These are phyloP conservation scores for Notodonta ziczac DNA, from an alignment of 2,888 invertebrate genomes.

Conservation along the genomic window DNA sequence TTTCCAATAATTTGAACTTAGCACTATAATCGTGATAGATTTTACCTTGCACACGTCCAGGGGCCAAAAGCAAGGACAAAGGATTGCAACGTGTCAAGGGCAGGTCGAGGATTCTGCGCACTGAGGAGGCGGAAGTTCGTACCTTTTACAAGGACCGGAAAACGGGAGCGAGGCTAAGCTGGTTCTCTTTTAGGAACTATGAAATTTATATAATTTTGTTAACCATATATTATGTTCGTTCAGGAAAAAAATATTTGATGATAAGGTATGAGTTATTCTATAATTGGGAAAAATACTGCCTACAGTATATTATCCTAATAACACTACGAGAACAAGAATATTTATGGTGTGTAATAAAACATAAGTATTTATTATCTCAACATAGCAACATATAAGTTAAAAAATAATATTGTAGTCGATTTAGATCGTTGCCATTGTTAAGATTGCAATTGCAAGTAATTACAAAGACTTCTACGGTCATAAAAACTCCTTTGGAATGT, in stretches of 20 bases:
- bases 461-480: too few relatives aligned
- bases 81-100: conserved; percentile 75
- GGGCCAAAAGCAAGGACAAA: conserved; percentile 63
- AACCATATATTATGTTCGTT: too few relatives aligned
- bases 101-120: conserved; percentile 82
- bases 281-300: too few relatives aligned
- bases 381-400: too few relatives aligned
- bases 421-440: background rate
- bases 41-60: conserved; percentile 28
- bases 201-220: background rate
- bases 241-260: too few relatives aligned
- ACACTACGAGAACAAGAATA: too few relatives aligned
- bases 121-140: conserved; percentile 27
- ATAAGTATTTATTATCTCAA: too few relatives aligned
- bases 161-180: conserved; percentile 46
- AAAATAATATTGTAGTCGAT: too few relatives aligned
- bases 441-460: background rate
- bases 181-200: conserved; percentile 18
- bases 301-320: too few relatives aligned
- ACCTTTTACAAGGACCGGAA: conserved; percentile 38
- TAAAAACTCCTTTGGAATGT: background rate
- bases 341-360: too few relatives aligned
- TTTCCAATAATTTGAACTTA: too few relatives aligned
- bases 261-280: too few relatives aligned
- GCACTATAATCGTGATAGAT: conserved; percentile 7